A percentile compares a stretch with the other conserved stretches of the same genome.
Conservation (phyloP, 2,113 vertebrate species). For the Eulemur macaco region DNA sequence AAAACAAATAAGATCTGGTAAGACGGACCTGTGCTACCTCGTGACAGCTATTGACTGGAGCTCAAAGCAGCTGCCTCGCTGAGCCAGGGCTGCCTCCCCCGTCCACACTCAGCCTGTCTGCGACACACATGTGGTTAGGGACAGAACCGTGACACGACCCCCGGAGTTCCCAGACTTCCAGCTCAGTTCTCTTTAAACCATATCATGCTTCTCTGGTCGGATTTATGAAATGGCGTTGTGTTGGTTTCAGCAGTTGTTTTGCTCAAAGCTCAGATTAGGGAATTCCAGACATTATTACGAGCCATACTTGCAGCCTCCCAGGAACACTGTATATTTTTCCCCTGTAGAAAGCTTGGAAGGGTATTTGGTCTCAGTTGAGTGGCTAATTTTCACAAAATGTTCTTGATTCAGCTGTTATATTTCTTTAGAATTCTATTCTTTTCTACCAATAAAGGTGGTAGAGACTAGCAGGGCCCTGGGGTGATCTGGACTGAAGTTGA, state of each 20-base stretch:
- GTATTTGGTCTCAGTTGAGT: neutral
- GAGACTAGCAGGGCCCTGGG: neutral
- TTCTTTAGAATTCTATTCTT: constrained; percentile 13
- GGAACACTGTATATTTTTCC: neutral
- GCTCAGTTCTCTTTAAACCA: neutral
- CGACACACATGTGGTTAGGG: neutral
- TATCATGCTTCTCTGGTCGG: neutral
- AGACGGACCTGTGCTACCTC: neutral
- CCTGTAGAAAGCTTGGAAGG: neutral
- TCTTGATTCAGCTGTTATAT: neutral
- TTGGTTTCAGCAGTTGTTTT: neutral
- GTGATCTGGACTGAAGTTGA: neutral
- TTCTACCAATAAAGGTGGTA: neutral
- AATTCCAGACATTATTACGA: neutral
- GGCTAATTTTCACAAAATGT: neutral
- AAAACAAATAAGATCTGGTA: neutral
- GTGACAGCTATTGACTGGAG: neutral
- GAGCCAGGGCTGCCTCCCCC: fast-evolving
- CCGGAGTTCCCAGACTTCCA: neutral
- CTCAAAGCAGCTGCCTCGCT: neutral
- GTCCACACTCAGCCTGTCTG: neutral
- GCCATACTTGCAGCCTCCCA: no score
- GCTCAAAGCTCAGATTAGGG: neutral
- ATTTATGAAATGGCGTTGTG: neutral
- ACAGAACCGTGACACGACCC: neutral